Conservation (phyloP, 2,888 invertebrate genomes). For the Caenorhabditis wallacei region DNA sequence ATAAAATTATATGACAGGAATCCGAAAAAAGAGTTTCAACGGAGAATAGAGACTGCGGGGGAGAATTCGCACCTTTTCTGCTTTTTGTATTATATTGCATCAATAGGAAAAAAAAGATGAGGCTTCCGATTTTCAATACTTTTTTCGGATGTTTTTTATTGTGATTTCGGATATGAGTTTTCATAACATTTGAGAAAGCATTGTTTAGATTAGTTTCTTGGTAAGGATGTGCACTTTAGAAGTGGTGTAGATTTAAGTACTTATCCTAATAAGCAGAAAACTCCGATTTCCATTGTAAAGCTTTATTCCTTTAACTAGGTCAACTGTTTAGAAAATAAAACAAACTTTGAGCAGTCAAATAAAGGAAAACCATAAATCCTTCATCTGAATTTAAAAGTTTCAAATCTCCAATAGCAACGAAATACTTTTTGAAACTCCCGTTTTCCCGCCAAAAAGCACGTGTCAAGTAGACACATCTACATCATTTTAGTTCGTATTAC, state of each 20-base stretch:
- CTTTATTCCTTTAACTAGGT: background rate
- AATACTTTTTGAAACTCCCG: background rate
- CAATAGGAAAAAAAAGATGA: slow-evolving; percentile 9
- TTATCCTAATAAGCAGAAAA: too few species aligned
- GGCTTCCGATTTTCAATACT: slow-evolving; percentile 14
- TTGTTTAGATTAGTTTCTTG: too few species aligned
- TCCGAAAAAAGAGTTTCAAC: background rate
- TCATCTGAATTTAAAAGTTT: background rate
- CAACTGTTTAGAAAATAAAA: background rate
- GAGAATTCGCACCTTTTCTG: slow-evolving; percentile 1
- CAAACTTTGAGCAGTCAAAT: background rate
- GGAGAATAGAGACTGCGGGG: slow-evolving; percentile 21
- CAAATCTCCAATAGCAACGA: background rate
- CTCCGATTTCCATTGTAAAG: too few species aligned
- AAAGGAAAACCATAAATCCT: background rate
- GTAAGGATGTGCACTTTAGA: too few species aligned
- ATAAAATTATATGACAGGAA: slow-evolving; percentile 13
- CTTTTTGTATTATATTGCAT: slow-evolving; percentile 37
- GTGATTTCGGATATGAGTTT: background rate
- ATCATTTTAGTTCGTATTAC: background rate
- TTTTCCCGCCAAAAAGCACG: background rate
- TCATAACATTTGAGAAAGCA: too few species aligned
- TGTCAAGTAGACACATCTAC: background rate
- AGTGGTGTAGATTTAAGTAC: too few species aligned
- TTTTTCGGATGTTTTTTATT: slow-evolving; percentile 6